A percentile compares a stretch with the other conserved stretches of the same genome.
These are phyloP conservation scores for Chaetogeoica ovagalla DNA, from an alignment of 2,888 invertebrate species.

Conservation along the genomic window DNA sequence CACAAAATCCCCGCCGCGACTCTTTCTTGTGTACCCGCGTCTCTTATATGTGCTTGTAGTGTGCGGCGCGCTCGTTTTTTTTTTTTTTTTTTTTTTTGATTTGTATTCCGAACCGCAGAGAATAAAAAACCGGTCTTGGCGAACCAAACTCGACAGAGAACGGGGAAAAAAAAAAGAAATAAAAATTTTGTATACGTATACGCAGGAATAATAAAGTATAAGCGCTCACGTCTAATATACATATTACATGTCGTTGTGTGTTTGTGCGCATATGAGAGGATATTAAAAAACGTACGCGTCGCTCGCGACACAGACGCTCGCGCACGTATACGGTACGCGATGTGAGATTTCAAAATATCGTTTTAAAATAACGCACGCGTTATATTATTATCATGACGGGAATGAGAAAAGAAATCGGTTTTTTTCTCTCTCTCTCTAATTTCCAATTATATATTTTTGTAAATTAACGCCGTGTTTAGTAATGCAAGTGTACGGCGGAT, in stretches of 20 bases:
- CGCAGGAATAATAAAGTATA: background rate
- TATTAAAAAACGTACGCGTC: background rate
- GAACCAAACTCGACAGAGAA: constrained; percentile 19
- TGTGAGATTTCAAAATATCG: too few relatives aligned
- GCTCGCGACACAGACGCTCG: background rate
- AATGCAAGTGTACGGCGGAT: too few relatives aligned
- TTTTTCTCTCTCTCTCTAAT: too few relatives aligned
- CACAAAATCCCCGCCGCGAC: constrained; percentile 21
- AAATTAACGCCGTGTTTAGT: too few relatives aligned
- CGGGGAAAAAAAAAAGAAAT: constrained; percentile 3
- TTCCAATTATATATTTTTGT: too few relatives aligned
- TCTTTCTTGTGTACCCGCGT: too few relatives aligned
- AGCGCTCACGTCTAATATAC: constrained; percentile 8
- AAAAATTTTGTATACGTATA: background rate
- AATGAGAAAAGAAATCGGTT: too few relatives aligned
- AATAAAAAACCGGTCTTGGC: constrained; percentile 38
- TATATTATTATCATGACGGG: too few relatives aligned
- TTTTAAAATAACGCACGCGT: too few relatives aligned
- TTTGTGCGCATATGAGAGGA: background rate
- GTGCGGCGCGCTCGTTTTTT: background rate
- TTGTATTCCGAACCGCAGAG: constrained; percentile 42
- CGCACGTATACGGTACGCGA: background rate
- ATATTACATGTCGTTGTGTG: background rate
- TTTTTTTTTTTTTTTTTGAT: too few relatives aligned
- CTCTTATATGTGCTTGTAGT: background rate